Evolutionary conservation across 1,140 invertebrate species (phyloP), one percentile per base, ranked within the genome.

Genomic region (Branchinecta lynchi): DNA sequence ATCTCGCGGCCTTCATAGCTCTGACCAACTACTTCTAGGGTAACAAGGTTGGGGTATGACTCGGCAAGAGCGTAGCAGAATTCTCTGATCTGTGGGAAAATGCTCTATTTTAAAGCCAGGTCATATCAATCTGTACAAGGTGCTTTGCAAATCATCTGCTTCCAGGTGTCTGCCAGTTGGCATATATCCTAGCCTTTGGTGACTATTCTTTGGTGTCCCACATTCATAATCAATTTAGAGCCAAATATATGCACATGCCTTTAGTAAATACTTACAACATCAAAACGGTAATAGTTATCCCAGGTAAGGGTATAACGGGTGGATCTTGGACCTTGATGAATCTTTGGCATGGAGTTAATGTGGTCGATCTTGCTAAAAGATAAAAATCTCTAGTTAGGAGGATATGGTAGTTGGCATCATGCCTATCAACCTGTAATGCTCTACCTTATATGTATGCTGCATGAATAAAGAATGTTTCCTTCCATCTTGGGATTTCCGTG

Each of bases 1-100:
- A 87, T 83, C 43, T 83, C 79, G 32, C 84, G 78, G 0, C 81
- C 81, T 79, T 88, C 84, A 72, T 78, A 81, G 9, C 83, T 83
- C 68, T 80, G 79, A 3, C 85, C 86, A 66, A 87, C 77, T 3
- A 71, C 74, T 66, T 82, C 75, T 2, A 83, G 66, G 7, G 74
- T 76, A 7, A 81, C 80, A 17, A 82, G 70, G 10, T 80, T 73
- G 3, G 81, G 77, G 71, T 84, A 77, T 45, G 76, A 75, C 15
- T 70, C 73, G 6, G 78, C 78, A 10, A 84, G 21, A 7, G 75
- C 70, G 44, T 77, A 73, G n/a, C 83, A 71, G 73, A 81, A 83
- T 7, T 70, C 69, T 66, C 77, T 75, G 45, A 83, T 82, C 81
- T 83, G 73, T 12, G 75, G 76, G 17, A 60, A 60, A 51, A 15